phyloP scores from a whole-genome alignment of 2,797 vertebrate genomes.

The Catharus ustulatus region DNA sequence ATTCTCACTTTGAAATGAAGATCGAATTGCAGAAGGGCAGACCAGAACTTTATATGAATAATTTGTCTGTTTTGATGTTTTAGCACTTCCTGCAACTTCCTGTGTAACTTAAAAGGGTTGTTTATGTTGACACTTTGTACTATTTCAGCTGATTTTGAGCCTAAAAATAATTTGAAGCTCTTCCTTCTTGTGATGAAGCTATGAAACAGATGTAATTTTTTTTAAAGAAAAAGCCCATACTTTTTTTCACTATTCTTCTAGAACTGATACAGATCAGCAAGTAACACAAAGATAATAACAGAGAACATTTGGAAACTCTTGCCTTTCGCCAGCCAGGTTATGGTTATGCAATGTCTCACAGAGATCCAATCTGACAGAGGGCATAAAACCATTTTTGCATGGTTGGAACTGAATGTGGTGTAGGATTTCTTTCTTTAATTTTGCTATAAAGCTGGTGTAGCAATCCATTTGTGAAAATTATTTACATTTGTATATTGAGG shows the following conservation, averaged over 20 bases:
- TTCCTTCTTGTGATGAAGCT: background rate
- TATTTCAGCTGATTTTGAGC: background rate
- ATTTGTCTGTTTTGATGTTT: background rate
- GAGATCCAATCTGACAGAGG: background rate
- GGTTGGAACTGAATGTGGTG: background rate
- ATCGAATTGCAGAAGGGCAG: background rate
- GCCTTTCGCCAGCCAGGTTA: background rate
- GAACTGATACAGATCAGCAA: background rate
- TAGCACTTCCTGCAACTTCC: background rate
- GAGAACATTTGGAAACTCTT: background rate
- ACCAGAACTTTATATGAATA: background rate
- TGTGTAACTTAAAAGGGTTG: background rate
- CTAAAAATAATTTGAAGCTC: background rate
- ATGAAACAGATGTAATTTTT: background rate
- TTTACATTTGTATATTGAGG: background rate
- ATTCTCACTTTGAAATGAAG: background rate
- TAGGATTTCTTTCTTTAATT: background rate
- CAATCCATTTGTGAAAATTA: background rate
- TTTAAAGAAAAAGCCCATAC: background rate
- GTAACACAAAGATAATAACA: background rate
- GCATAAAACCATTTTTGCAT: background rate
- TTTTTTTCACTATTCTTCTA: background rate
- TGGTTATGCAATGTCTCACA: slow-evolving; percentile 14
- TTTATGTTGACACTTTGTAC: background rate
- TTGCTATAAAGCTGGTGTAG: background rate